Percentiles rank a stretch among this genome's conserved stretches.
Evolutionary conservation across 2,888 invertebrate genomes (phyloP).

Genomic region (Ophion obscuratus): DNA sequence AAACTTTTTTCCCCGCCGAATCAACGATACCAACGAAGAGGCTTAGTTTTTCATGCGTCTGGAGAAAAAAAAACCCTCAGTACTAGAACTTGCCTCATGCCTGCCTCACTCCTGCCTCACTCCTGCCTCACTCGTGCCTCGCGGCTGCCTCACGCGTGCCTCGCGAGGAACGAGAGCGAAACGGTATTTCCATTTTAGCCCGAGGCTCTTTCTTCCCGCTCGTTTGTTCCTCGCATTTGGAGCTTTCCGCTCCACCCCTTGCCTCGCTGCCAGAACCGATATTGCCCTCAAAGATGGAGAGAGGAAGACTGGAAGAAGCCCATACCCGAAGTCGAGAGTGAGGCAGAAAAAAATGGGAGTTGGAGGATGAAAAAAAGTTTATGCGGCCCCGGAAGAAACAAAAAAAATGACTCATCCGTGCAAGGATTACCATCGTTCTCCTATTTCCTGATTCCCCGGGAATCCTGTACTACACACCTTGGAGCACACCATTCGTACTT

Average conservation of each 20-base stretch:
- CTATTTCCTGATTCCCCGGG: conserved; percentile 52
- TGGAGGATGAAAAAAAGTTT: conserved; percentile 49
- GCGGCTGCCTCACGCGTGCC: not conserved
- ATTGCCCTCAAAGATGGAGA: conserved; percentile 49
- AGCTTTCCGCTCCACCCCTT: conserved; percentile 12
- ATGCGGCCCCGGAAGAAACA: conserved; percentile 26
- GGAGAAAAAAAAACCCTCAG: conserved; percentile 50
- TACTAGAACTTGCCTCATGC: conserved; percentile 44
- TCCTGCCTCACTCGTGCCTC: too few relatives aligned
- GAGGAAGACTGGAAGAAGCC: not conserved
- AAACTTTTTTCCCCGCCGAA: conserved; percentile 26
- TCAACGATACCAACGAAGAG: conserved; percentile 28
- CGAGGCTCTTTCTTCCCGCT: conserved; percentile 39
- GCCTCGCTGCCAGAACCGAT: conserved; percentile 33
- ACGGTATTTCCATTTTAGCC: conserved; percentile 65
- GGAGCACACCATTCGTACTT: conserved; percentile 11
- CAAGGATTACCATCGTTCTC: conserved; percentile 62
- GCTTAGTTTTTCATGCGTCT: conserved; percentile 1
- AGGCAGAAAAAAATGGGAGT: conserved; percentile 27
- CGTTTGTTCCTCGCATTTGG: conserved; percentile 58
- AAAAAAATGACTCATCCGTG: conserved; percentile 54
- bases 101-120: not conserved
- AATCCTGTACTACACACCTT: conserved; percentile 11
- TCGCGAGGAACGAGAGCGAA: conserved; percentile 39
- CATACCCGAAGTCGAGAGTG: conserved; percentile 25